Percentiles rank a stretch among this genome's conserved stretches.
phyloP scores from a whole-genome alignment of 2,888 invertebrate species.

The Tenodera sinensis region DNA sequence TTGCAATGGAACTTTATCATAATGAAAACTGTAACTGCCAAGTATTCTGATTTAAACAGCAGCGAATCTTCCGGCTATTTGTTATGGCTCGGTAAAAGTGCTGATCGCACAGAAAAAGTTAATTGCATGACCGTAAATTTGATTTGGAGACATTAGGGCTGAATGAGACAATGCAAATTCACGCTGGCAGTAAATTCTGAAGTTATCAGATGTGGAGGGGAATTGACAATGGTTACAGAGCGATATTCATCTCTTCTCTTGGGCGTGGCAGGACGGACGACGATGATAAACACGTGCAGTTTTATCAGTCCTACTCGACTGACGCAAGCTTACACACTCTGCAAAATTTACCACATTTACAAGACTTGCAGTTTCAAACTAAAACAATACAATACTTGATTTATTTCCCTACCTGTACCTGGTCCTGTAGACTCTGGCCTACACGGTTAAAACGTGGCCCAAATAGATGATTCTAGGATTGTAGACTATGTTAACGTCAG shows the following conservation, averaged over 20 bases:
- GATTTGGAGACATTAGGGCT: background rate
- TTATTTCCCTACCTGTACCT: no score
- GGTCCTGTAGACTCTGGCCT: no score
- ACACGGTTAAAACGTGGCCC: no score
- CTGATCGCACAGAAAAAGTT: background rate
- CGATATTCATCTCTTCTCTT: background rate
- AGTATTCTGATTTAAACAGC: background rate
- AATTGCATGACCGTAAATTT: background rate
- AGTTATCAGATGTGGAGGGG: background rate
- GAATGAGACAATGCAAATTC: background rate
- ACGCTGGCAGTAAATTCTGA: background rate
- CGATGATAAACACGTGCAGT: no score
- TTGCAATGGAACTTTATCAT: background rate
- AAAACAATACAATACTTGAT: no score
- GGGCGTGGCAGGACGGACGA: no score
- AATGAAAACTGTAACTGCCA: background rate
- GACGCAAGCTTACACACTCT: no score
- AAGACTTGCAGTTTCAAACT: no score
- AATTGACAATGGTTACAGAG: background rate
- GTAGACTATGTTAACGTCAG: no score
- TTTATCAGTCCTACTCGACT: no score
- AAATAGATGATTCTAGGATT: no score
- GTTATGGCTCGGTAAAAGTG: background rate
- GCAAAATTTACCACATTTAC: no score
- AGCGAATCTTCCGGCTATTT: background rate